These are phyloP conservation scores for Darevskia nairensis DNA, from an alignment of 2,797 vertebrate species.

Conservation along the genomic window DNA sequence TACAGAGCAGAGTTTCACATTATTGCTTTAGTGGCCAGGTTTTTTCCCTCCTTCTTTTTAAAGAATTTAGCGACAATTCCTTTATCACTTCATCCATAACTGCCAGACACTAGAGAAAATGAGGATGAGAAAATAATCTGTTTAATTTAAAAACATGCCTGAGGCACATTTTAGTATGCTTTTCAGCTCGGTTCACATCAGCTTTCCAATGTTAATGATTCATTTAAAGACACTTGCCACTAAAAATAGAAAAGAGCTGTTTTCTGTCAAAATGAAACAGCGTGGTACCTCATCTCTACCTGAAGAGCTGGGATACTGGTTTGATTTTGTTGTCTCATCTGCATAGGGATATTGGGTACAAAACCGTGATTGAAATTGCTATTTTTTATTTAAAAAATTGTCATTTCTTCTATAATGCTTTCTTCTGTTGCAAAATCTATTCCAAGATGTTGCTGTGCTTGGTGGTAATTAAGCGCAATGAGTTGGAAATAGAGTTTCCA, in stretches of 20 bases:
- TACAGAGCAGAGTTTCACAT: conserved; percentile 47
- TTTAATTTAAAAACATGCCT: conserved; percentile 38
- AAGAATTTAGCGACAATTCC: conserved; percentile 31
- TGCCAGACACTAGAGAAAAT: conserved; percentile 56
- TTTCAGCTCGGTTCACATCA: conserved; percentile 50
- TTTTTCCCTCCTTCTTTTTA: background rate
- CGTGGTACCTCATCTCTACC: conserved; percentile 13
- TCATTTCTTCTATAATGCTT: background rate
- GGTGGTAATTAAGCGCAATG: background rate
- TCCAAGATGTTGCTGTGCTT: conserved; percentile 3
- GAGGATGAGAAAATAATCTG: conserved; percentile 48
- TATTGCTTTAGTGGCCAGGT: conserved; percentile 39
- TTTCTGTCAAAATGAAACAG: conserved; percentile 50
- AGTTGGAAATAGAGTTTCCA: background rate
- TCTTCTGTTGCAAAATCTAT: conserved; percentile 37
- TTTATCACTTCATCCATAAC: conserved; percentile 49
- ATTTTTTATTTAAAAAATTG: background rate
- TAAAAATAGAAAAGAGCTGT: conserved; percentile 64
- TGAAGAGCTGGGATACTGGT: conserved; percentile 61
- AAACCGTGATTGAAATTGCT: background rate
- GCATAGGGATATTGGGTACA: background rate
- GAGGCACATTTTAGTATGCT: conserved; percentile 53
- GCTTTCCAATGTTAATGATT: conserved; percentile 70
- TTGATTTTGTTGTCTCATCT: conserved; percentile 14
- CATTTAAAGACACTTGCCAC: conserved; percentile 64